These are phyloP conservation scores for Crotalus horridus DNA, from an alignment of 2,113 vertebrate genomes.

Conservation along the genomic window DNA sequence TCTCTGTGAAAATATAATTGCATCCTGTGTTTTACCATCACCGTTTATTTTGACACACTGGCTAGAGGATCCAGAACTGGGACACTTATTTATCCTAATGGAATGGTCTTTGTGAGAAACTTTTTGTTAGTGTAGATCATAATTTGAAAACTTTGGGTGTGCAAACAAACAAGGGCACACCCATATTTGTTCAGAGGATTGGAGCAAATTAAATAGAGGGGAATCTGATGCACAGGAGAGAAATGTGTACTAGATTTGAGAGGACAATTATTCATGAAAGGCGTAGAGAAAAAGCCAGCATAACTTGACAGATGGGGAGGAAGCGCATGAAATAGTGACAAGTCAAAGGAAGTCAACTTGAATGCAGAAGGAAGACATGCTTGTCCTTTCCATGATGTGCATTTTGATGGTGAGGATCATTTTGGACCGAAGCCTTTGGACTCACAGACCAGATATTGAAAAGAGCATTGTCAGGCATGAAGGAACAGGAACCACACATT, in stretches of 20 bases:
- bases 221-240: neutral
- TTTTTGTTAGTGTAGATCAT: neutral
- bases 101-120: neutral
- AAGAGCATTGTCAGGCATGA: neutral
- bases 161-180: neutral
- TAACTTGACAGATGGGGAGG: neutral
- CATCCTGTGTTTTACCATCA: neutral
- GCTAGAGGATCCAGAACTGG: neutral
- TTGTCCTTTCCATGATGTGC: neutral
- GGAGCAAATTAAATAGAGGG: neutral
- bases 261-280: neutral
- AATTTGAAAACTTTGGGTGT: neutral
- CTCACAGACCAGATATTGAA: neutral
- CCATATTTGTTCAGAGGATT: neutral
- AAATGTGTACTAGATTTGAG: neutral
- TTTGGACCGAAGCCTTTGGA: neutral
- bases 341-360: neutral
- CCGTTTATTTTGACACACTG: neutral
- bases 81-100: neutral
- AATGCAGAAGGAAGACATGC: neutral
- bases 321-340: neutral
- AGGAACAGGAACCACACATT: neutral
- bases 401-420: neutral
- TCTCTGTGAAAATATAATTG: neutral
- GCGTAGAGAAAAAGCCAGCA: neutral